Evolutionary conservation across 2,113 vertebrate genomes (phyloP).

Genomic region (Brachyistius frenatus): DNA sequence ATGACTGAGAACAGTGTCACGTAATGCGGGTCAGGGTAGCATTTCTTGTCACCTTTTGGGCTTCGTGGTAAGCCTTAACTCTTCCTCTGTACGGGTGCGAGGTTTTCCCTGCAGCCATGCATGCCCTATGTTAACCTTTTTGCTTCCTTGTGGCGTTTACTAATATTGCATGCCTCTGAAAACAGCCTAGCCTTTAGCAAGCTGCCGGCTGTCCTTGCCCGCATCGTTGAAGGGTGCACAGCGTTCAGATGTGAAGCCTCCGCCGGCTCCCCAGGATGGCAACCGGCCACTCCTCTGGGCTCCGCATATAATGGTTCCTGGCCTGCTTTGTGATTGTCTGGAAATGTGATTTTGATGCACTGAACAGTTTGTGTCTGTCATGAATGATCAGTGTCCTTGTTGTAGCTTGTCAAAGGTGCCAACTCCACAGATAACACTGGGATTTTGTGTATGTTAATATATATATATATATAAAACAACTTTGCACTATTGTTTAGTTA

Average conservation of each 20-base stretch:
- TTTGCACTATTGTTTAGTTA: too few relatives aligned
- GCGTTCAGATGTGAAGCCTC: slow-evolving; percentile 56
- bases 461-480: not conserved
- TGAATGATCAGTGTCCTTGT: slow-evolving; percentile 74
- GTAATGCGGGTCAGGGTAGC: not conserved
- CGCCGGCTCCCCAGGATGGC: slow-evolving; percentile 58
- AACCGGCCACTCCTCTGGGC: slow-evolving; percentile 64
- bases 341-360: slow-evolving; percentile 80
- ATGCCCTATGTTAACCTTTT: slow-evolving; percentile 59
- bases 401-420: slow-evolving; percentile 63
- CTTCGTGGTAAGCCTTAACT: not conserved
- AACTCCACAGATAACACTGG: slow-evolving; percentile 57
- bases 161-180: slow-evolving; percentile 55
- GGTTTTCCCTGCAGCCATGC: slow-evolving; percentile 29
- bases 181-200: slow-evolving; percentile 50
- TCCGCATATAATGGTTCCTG: slow-evolving; percentile 58
- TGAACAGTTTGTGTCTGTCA: slow-evolving; percentile 80
- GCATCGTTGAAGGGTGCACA: slow-evolving; percentile 40
- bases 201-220: slow-evolving; percentile 51
- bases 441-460: slow-evolving; percentile 41
- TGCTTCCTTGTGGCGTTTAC: slow-evolving; percentile 34
- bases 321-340: slow-evolving; percentile 72
- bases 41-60: slow-evolving; percentile 11
- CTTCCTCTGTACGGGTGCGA: slow-evolving; percentile 21
- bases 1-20: too few relatives aligned